Conservation (phyloP, 1,140 invertebrate species). For the Nylanderia fulva region DNA sequence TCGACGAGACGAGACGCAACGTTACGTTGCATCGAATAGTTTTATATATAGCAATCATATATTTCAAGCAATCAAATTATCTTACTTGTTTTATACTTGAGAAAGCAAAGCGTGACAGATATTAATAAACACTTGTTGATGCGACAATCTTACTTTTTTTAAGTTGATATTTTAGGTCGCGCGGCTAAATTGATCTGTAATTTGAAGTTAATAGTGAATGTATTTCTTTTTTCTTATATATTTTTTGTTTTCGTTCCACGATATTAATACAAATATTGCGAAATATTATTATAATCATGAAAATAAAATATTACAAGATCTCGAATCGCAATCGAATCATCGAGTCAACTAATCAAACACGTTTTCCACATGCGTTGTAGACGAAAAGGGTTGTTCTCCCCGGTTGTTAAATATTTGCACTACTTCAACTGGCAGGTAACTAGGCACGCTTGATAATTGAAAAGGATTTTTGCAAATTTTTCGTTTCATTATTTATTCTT, state of each 20-base stretch:
- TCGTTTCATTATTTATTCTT: background rate
- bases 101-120: background rate
- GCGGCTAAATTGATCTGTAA: background rate
- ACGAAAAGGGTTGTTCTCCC: conserved; percentile 69
- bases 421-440: conserved; percentile 76
- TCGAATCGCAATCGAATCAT: conserved; percentile 29
- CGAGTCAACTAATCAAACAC: conserved; percentile 55
- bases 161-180: background rate
- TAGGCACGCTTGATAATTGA: conserved; percentile 18
- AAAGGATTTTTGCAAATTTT: conserved; percentile 17
- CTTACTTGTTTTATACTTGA: background rate
- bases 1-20: background rate
- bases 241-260: background rate
- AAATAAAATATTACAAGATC: conserved; percentile 14
- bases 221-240: background rate
- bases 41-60: background rate
- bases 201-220: background rate
- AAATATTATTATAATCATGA: background rate
- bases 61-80: background rate
- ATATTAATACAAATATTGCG: background rate
- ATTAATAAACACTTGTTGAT: conserved; percentile 17
- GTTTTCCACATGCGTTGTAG: conserved; percentile 39
- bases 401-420: conserved; percentile 81
- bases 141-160: background rate
- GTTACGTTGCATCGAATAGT: background rate